Percentiles rank a stretch among this genome's conserved stretches.
Conservation (phyloP, 2,113 vertebrate species). For the Microtus pennsylvanicus region DNA sequence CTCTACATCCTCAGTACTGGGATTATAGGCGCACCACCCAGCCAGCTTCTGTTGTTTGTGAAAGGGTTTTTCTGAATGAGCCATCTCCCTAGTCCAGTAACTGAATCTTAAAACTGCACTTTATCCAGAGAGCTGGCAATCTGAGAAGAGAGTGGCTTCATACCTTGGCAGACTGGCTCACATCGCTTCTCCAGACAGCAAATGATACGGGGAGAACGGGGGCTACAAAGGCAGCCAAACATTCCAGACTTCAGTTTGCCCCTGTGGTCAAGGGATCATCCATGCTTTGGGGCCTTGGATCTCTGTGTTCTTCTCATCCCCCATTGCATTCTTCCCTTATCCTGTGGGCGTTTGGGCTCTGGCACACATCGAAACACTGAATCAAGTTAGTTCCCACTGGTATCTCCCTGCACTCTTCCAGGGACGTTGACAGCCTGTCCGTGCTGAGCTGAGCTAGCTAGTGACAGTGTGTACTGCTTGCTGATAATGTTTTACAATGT, state of each 20-base stretch:
- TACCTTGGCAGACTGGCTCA: not conserved
- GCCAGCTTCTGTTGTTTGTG: not conserved
- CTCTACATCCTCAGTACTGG: not conserved
- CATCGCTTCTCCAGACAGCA: not conserved
- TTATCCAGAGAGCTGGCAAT: not conserved
- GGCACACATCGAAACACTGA: not conserved
- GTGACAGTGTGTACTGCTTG: not conserved
- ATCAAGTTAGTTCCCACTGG: not conserved
- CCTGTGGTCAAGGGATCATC: not conserved
- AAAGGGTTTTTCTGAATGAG: not conserved
- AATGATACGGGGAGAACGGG: accelerated
- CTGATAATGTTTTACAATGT: not conserved
- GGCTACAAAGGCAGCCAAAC: not conserved
- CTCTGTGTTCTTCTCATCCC: not conserved
- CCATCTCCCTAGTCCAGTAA: no score
- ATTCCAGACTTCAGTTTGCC: not conserved
- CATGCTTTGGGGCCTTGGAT: not conserved
- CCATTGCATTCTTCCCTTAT: not conserved
- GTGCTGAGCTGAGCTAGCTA: not conserved
- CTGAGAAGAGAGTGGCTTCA: not conserved
- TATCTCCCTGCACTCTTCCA: not conserved
- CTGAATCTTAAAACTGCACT: not conserved
- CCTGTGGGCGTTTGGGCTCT: not conserved
- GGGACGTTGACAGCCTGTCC: not conserved
- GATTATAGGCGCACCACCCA: not conserved